Evolutionary conservation across 2,888 invertebrate species (phyloP).

Genomic region (Metopia argyrocephala): DNA sequence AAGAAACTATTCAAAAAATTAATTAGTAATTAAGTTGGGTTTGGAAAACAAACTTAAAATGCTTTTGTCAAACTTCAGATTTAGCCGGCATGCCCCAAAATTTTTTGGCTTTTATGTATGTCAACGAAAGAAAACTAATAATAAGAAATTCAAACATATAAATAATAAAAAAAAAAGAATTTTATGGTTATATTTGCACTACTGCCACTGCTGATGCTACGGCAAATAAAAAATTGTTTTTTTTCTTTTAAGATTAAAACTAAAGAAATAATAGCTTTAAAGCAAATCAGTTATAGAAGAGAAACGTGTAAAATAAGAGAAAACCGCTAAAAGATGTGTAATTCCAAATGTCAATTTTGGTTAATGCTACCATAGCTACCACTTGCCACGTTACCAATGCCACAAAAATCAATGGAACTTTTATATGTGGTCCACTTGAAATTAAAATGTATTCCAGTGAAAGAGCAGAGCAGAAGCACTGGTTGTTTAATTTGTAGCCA

Average conservation of each 20-base stretch:
- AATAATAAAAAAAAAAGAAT: background rate
- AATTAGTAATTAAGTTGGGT: too few relatives aligned
- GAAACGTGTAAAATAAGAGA: background rate
- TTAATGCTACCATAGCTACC: background rate
- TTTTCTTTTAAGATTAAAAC: background rate
- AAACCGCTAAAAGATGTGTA: background rate
- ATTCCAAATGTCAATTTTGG: conserved; percentile 16
- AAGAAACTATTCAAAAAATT: too few relatives aligned
- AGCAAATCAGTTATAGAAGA: background rate
- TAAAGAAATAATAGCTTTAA: too few relatives aligned
- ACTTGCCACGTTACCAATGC: background rate
- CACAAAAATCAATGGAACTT: conserved; percentile 37
- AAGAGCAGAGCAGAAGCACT: background rate
- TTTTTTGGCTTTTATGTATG: too few relatives aligned
- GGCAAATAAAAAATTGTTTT: background rate
- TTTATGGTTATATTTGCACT: background rate
- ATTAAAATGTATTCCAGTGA: conserved; percentile 25
- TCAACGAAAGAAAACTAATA: too few relatives aligned
- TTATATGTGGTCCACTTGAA: conserved; percentile 3
- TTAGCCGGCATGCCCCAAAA: too few relatives aligned
- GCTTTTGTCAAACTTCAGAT: too few relatives aligned
- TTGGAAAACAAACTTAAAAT: too few relatives aligned
- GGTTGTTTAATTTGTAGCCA: conserved; percentile 32
- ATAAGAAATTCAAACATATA: background rate
- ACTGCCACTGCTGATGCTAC: background rate